phyloP scores from a whole-genome alignment of 2,888 invertebrate genomes.

The Neuroscelio doddi region DNA sequence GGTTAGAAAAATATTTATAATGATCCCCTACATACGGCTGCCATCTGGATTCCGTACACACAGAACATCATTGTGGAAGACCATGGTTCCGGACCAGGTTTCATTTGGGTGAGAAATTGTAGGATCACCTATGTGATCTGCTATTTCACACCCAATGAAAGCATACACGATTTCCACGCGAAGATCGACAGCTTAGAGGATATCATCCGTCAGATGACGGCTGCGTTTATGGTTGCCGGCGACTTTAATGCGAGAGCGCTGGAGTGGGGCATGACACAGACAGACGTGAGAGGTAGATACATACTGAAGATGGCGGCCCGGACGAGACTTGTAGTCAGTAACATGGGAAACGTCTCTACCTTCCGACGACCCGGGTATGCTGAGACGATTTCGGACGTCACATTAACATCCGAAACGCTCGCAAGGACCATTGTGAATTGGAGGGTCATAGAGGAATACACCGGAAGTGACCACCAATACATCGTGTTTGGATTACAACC shows the following conservation, averaged over 20 bases:
- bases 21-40: constrained; percentile 22
- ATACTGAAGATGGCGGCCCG: too few species aligned
- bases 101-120: constrained; percentile 1
- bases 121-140: constrained; percentile 2
- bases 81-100: background rate
- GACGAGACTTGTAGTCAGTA: too few species aligned
- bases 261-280: too few species aligned
- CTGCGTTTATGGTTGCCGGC: too few species aligned
- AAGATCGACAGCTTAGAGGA: constrained; percentile 1
- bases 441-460: constrained; percentile 44
- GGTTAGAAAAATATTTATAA: too few species aligned
- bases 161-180: background rate
- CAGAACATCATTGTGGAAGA: background rate
- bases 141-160: constrained; percentile 8
- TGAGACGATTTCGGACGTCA: too few species aligned
- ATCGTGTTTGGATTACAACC: constrained; percentile 19
- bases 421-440: too few species aligned
- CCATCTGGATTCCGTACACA: constrained; percentile 21
- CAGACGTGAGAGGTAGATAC: too few species aligned
- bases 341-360: too few species aligned
- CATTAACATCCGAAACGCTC: too few species aligned
- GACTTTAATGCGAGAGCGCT: too few species aligned
- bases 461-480: constrained; percentile 45
- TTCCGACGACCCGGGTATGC: too few species aligned
- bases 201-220: background rate